These are phyloP conservation scores for Andrena fulva DNA, from an alignment of 2,888 invertebrate species.

Conservation along the genomic window DNA sequence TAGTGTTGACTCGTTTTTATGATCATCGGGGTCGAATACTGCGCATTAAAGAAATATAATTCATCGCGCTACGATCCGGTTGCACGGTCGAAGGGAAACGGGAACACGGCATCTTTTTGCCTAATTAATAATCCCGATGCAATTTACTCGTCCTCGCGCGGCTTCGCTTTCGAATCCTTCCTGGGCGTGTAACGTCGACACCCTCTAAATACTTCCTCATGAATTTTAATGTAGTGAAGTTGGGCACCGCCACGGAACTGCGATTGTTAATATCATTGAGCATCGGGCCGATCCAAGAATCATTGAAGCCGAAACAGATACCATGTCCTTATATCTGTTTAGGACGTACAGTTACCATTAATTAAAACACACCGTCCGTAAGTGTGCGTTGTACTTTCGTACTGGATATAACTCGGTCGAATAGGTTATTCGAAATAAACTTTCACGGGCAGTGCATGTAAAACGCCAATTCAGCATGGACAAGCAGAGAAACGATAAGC, in stretches of 20 bases:
- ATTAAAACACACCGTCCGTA: not conserved
- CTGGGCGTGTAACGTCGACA: slow-evolving; percentile 24
- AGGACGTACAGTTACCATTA: not conserved
- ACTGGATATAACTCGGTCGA: not conserved
- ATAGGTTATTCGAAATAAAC: not conserved
- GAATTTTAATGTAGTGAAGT: slow-evolving; percentile 38
- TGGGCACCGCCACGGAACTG: not conserved
- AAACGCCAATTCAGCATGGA: not conserved
- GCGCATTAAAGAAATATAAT: not conserved
- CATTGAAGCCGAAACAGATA: not conserved
- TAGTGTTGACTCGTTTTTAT: not conserved
- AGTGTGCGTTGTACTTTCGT: not conserved
- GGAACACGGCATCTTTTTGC: slow-evolving; percentile 45
- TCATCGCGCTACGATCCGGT: not conserved
- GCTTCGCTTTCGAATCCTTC: slow-evolving; percentile 67
- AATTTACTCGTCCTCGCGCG: slow-evolving; percentile 43
- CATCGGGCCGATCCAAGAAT: not conserved
- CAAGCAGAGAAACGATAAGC: too few relatives aligned
- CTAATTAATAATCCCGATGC: slow-evolving; percentile 68
- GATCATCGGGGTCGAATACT: not conserved
- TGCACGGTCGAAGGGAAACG: slow-evolving; percentile 25
- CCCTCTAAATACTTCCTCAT: slow-evolving; percentile 26
- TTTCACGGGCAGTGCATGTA: not conserved
- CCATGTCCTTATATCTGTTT: not conserved
- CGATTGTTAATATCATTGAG: not conserved